Percentiles rank a stretch among this genome's conserved stretches.
Conservation (phyloP, 1,140 invertebrate species). For the Ips typographus region DNA sequence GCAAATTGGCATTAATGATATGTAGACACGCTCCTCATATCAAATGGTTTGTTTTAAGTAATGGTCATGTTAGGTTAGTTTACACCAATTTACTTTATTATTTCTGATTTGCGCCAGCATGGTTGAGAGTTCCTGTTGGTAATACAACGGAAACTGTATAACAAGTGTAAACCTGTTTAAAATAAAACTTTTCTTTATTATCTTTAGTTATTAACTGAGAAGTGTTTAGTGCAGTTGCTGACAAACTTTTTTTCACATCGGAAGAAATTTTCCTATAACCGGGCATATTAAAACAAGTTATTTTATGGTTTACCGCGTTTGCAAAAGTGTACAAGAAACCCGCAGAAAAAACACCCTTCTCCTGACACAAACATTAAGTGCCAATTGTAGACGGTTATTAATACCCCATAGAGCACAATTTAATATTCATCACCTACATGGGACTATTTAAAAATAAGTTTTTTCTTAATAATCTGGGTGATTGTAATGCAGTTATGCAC, state of each 20-base stretch:
- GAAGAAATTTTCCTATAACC: not conserved
- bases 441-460: constrained; percentile 3
- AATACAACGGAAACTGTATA: not conserved
- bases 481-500: constrained; percentile 41
- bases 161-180: not conserved
- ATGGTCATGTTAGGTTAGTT: not conserved
- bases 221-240: not conserved
- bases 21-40: constrained; percentile 4
- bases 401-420: constrained; percentile 32
- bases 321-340: not conserved
- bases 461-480: constrained; percentile 40
- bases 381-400: constrained; percentile 17
- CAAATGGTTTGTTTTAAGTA: not conserved
- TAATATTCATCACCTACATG: constrained; percentile 39
- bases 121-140: not conserved
- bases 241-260: not conserved
- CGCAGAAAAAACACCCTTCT: not conserved
- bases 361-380: constrained; percentile 14
- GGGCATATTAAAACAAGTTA: no score
- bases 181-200: not conserved
- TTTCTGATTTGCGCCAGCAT: not conserved
- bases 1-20: not conserved
- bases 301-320: no score
- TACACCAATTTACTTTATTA: not conserved
- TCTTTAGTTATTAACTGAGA: not conserved